These are phyloP conservation scores for Ephestia elutella DNA, from an alignment of 1,140 invertebrate genomes.

Conservation along the genomic window DNA sequence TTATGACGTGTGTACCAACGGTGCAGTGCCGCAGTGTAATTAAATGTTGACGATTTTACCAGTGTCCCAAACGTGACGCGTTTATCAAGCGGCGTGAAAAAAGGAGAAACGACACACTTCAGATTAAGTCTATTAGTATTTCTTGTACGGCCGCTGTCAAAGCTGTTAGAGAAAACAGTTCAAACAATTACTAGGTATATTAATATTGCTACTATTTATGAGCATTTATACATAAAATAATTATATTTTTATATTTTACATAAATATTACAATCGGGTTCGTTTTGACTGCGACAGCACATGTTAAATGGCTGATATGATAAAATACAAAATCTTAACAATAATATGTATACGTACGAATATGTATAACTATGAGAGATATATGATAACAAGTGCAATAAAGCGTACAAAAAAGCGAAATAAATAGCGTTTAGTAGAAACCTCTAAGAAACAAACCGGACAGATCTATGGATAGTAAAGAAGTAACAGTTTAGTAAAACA, in stretches of 20 bases:
- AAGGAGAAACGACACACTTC: conserved; percentile 64
- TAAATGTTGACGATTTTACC: conserved; percentile 62
- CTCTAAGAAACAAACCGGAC: conserved; percentile 13
- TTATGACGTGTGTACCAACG: conserved; percentile 17
- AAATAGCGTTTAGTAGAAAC: conserved; percentile 16
- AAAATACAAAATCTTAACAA: conserved; percentile 12
- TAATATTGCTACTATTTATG: background rate
- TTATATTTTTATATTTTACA: background rate
- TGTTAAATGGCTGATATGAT: conserved; percentile 6
- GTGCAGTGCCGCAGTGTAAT: conserved; percentile 33
- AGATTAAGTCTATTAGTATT: conserved; percentile 34
- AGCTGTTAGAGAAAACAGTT: too few species aligned
- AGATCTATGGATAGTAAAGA: conserved; percentile 9
- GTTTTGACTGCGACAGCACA: conserved; percentile 26
- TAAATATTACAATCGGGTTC: background rate
- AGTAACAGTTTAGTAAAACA: conserved; percentile 8
- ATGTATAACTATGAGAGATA: conserved; percentile 12
- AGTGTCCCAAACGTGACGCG: conserved; percentile 71
- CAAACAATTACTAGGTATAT: too few species aligned
- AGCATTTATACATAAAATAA: background rate
- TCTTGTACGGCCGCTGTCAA: conserved; percentile 25
- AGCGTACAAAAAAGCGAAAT: conserved; percentile 34
- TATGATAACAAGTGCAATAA: conserved; percentile 30
- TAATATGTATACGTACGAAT: conserved; percentile 16
- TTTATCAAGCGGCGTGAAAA: conserved; percentile 72